Evolutionary conservation across 2,888 invertebrate species (phyloP), one percentile per base, ranked within the genome.

Genomic region (Lithophane leautieri): DNA sequence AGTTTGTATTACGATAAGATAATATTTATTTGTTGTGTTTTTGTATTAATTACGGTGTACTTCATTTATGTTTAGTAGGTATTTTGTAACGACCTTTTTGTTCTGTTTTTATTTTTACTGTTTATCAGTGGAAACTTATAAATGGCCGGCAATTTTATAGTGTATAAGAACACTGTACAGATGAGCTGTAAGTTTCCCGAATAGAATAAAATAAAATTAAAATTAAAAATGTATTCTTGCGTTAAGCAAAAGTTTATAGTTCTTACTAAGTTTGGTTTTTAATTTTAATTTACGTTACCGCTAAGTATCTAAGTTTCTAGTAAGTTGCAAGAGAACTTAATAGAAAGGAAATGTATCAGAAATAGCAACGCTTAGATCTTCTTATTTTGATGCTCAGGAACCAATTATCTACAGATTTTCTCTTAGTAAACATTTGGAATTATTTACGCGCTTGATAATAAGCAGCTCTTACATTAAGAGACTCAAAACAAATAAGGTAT

Each of bases 401-500:
- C 19, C 28, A 16, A 11, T 34, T 7, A 40, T 25, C 12, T 67
- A 16, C 22, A 56, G 40, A 11, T 14, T 56, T 44, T 60, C 8
- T 11, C 22, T 54, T 1, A 34, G 25, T 16, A 34, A 42, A 60
- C 14, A 52, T 81, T n/a, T 28, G 44, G 8, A 40, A 60, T 65
- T 60, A 42, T 42, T 44, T 56, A 56, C 75, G 4, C 4, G 1
- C n/a, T 56, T 16, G 19, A 42, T 42, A 80, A 40, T 19, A 44
- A 34, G 50, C 14, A 74, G 42, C n/a, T 22, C 4, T 28, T 42
- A 2, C n/a, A 70, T 52, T 42, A 40, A 62, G 0, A 70, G 14
- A 19, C 16, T 22, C 4, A 65, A 85, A 81, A 70, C 50, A 62
- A 82, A 70, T 40, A 44, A 68, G 47, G n/a, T 42, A 71, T 70